Evolutionary conservation across 2,113 vertebrate genomes (phyloP).

Genomic region (Struthio camelus): DNA sequence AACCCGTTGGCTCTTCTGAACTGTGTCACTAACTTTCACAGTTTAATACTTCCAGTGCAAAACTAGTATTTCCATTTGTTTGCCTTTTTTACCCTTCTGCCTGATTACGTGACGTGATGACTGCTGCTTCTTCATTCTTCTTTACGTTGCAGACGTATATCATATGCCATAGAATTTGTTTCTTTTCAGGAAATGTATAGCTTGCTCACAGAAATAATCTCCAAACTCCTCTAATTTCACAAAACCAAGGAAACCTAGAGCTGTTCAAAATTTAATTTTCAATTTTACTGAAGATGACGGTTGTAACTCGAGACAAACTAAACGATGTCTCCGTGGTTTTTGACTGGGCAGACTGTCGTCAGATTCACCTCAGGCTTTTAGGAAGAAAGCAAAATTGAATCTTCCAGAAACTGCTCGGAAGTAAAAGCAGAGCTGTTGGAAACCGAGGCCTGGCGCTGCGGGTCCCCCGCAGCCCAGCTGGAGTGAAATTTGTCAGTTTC

Average conservation of each 20-base stretch:
- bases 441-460: background rate
- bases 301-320: background rate
- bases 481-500: background rate
- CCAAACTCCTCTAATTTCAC: background rate
- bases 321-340: background rate
- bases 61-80: background rate
- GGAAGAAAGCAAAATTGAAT: background rate
- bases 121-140: background rate
- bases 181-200: background rate
- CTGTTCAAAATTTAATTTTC: background rate
- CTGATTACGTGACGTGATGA: background rate
- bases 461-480: background rate
- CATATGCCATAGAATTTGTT: background rate
- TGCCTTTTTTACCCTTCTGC: background rate
- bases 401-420: background rate
- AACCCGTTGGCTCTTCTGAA: background rate
- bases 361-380: background rate
- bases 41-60: background rate
- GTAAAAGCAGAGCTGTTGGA: slow-evolving; percentile 1
- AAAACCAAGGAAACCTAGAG: background rate
- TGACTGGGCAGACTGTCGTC: background rate
- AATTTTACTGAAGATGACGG: background rate
- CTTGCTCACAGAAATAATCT: background rate
- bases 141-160: background rate
- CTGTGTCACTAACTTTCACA: background rate